These are phyloP conservation scores for Drosophila azteca DNA, from an alignment of 1,140 invertebrate genomes.

Conservation along the genomic window DNA sequence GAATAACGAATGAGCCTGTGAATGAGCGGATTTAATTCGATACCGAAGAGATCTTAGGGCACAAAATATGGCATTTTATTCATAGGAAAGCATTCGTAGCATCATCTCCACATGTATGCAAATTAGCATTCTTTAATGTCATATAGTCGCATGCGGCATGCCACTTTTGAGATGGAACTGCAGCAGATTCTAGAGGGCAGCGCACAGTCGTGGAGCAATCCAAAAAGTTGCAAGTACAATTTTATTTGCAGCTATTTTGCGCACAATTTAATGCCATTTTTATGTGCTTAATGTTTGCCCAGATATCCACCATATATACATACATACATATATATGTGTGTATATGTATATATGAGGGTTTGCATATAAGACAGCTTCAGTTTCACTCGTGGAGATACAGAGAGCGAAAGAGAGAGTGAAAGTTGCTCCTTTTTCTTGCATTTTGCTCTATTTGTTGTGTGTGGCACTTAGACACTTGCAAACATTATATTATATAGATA, in stretches of 20 bases:
- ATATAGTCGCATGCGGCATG: too few relatives aligned
- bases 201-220: slow-evolving; percentile 8
- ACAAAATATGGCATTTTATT: too few relatives aligned
- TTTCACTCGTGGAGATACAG: slow-evolving; percentile 26
- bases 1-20: slow-evolving; percentile 19
- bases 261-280: slow-evolving; percentile 76
- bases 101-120: too few relatives aligned
- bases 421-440: slow-evolving; percentile 54
- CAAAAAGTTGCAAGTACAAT: slow-evolving; percentile 40
- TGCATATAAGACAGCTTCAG: slow-evolving; percentile 57
- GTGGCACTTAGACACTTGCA: slow-evolving; percentile 14
- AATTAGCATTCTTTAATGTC: too few relatives aligned
- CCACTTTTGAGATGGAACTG: background rate
- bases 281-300: slow-evolving; percentile 72
- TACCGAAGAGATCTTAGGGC: too few relatives aligned
- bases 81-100: too few relatives aligned
- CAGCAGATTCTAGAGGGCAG: background rate
- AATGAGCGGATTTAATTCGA: slow-evolving; percentile 29
- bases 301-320: slow-evolving; percentile 17
- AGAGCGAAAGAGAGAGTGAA: slow-evolving; percentile 61
- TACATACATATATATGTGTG: background rate
- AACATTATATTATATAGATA: slow-evolving; percentile 28
- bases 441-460: slow-evolving; percentile 34
- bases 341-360: slow-evolving; percentile 11
- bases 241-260: slow-evolving; percentile 77